Evolutionary conservation across 2,888 invertebrate genomes (phyloP).

Genomic region (Scaptomyza parva): DNA sequence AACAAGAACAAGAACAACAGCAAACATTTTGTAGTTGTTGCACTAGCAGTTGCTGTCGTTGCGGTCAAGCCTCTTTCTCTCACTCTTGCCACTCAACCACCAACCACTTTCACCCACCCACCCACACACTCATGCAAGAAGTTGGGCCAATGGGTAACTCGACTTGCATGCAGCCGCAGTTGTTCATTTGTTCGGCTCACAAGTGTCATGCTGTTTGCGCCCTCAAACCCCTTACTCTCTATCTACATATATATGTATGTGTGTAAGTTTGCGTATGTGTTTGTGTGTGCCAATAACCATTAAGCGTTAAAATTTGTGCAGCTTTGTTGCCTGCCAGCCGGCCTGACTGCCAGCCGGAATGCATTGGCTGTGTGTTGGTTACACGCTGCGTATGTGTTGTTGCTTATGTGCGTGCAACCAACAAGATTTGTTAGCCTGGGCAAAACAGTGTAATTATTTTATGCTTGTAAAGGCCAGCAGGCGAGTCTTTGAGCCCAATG

Average conservation of each 20-base stretch:
- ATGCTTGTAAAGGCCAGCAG: constrained; percentile 43
- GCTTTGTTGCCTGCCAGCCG: constrained; percentile 37
- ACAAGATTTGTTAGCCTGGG: constrained; percentile 59
- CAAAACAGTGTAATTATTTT: constrained; percentile 73
- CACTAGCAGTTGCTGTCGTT: constrained; percentile 56
- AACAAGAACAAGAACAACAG: constrained; percentile 2
- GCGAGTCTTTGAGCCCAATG: constrained; percentile 7
- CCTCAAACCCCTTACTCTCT: not conserved
- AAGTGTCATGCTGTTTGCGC: constrained; percentile 75
- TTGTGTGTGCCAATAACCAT: constrained; percentile 73
- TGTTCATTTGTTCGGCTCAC: constrained; percentile 71
- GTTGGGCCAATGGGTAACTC: constrained; percentile 53
- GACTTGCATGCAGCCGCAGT: constrained; percentile 61
- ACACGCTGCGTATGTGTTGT: constrained; percentile 17
- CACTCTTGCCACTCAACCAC: no score
- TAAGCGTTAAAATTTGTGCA: constrained; percentile 72
- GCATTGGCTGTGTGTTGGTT: constrained; percentile 43
- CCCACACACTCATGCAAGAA: constrained; percentile 10
- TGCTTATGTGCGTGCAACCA: constrained; percentile 36
- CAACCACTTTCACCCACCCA: not conserved
- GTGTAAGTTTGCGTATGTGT: constrained; percentile 35
- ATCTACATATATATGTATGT: constrained; percentile 34
- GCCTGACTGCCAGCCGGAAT: not conserved
- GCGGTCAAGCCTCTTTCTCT: constrained; percentile 55
- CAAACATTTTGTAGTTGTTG: constrained; percentile 38